Percentiles rank a stretch among this genome's conserved stretches.
These are phyloP conservation scores for Bilobella aurantiaca DNA, from an alignment of 1,140 invertebrate species.

Conservation along the genomic window DNA sequence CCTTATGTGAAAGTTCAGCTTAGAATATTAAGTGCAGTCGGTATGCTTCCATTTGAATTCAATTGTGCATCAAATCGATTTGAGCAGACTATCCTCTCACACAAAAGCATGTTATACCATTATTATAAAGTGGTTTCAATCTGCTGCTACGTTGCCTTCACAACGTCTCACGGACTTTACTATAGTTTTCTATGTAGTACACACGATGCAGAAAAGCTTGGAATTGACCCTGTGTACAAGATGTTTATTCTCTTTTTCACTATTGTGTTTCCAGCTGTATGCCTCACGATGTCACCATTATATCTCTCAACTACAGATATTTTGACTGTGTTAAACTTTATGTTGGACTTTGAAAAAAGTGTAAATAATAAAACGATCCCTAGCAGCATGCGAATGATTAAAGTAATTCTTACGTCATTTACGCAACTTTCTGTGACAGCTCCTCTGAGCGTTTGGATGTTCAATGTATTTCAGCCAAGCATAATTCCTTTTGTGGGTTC, in stretches of 20 bases:
- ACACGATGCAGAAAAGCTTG: not conserved
- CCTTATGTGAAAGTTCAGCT: no score
- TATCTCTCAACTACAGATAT: not conserved
- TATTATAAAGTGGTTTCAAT: no score
- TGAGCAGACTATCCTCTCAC: no score
- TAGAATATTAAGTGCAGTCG: no score
- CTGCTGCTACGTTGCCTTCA: no score
- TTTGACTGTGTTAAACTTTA: not conserved
- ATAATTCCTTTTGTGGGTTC: not conserved
- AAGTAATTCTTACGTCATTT: not conserved
- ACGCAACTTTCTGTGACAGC: not conserved
- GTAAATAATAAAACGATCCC: not conserved
- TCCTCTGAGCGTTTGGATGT: not conserved
- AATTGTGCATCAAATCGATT: no score
- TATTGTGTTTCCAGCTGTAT: not conserved
- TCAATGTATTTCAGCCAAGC: not conserved
- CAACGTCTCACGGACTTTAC: no score
- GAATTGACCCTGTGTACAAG: not conserved
- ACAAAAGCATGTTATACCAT: no score
- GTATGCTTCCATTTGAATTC: no score
- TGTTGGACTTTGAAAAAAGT: not conserved
- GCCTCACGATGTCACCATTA: not conserved
- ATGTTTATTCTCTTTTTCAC: not conserved
- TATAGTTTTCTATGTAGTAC: no score
- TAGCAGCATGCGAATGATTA: not conserved